phyloP scores from a whole-genome alignment of 1,140 invertebrate species.

The Calephelis virginiensis region DNA sequence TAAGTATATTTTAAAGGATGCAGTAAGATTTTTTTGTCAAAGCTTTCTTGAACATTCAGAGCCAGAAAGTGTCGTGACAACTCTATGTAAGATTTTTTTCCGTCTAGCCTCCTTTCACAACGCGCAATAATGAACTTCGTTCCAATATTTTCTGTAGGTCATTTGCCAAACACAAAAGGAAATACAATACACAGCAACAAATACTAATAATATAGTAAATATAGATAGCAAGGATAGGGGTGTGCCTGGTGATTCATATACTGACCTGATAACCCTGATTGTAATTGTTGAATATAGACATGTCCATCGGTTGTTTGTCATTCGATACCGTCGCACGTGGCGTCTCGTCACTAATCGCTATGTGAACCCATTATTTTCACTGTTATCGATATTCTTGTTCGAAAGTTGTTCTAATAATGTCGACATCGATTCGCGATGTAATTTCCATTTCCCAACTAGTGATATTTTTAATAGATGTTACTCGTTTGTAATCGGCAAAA shows the following conservation, averaged over 20 bases:
- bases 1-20: too few relatives aligned
- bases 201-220: neutral
- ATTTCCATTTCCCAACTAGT: neutral
- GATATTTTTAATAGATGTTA: neutral
- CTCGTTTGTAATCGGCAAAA: too few relatives aligned
- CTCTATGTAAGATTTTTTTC: too few relatives aligned
- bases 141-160: too few relatives aligned
- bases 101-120: too few relatives aligned
- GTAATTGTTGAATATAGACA: neutral
- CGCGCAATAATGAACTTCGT: too few relatives aligned
- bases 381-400: neutral
- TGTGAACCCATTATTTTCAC: neutral
- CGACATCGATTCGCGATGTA: neutral
- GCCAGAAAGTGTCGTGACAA: too few relatives aligned
- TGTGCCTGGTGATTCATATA: neutral
- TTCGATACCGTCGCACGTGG: constrained; percentile 6
- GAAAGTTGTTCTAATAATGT: neutral
- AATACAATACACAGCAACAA: too few relatives aligned
- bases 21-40: too few relatives aligned
- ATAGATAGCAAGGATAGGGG: neutral
- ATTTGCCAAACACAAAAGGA: too few relatives aligned
- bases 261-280: constrained; percentile 7
- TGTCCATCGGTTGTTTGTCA: constrained; percentile 9
- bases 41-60: too few relatives aligned
- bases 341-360: neutral